Evolutionary conservation across 2,888 invertebrate species (phyloP).

Genomic region (Mamestra brassicae): DNA sequence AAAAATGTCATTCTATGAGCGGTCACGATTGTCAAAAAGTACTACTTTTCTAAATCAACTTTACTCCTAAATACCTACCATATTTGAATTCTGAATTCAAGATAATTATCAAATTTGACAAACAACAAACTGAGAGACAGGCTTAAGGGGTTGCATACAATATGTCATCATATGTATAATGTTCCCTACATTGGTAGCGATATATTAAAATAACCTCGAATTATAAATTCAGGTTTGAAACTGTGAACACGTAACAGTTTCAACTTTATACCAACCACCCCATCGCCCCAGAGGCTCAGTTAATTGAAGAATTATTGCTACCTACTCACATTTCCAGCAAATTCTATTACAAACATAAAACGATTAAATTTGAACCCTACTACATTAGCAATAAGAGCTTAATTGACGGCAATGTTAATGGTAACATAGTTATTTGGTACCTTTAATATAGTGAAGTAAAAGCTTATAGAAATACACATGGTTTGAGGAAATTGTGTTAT

Average conservation of each 20-base stretch:
- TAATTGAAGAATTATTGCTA: constrained; percentile 86
- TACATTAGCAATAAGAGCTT: constrained; percentile 49
- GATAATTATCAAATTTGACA: too few species aligned
- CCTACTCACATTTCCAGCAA: constrained; percentile 75
- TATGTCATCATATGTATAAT: too few species aligned
- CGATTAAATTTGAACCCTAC: constrained; percentile 68
- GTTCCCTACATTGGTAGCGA: too few species aligned
- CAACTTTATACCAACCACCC: constrained; percentile 29
- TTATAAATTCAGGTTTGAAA: too few species aligned
- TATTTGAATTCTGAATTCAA: too few species aligned
- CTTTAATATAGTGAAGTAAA: constrained; percentile 50
- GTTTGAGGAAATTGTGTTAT: constrained; percentile 51
- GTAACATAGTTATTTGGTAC: constrained; percentile 43
- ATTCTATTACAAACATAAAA: constrained; percentile 68
- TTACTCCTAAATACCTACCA: too few species aligned
- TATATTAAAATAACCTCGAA: too few species aligned
- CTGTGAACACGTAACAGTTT: neutral
- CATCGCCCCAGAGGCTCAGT: constrained; percentile 70
- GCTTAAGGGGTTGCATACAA: too few species aligned
- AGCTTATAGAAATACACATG: constrained; percentile 63
- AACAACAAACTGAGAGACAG: too few species aligned
- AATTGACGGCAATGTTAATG: constrained; percentile 34
- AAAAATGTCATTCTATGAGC: too few species aligned
- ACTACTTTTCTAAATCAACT: too few species aligned
- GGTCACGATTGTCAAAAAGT: too few species aligned